Conservation (phyloP, 2,888 invertebrate species). For the Lasiommata megera region DNA sequence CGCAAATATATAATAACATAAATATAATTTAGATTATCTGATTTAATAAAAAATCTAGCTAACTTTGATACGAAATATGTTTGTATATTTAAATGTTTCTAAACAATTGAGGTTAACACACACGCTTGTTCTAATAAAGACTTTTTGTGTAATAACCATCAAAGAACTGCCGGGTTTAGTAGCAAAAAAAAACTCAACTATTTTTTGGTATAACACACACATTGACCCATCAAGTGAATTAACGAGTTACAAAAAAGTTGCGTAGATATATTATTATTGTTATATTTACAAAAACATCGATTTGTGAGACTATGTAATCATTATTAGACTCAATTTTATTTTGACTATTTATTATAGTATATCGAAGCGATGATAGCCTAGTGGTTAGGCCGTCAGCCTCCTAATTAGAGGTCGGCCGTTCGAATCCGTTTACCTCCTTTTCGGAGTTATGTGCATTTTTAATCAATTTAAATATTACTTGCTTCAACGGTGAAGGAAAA, state of each 20-base stretch:
- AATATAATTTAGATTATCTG: too few relatives aligned
- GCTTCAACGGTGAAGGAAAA: too few relatives aligned
- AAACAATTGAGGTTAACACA: background rate
- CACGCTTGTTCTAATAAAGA: background rate
- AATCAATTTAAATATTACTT: too few relatives aligned
- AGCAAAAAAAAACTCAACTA: slow-evolving; percentile 9
- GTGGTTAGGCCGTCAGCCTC: too few relatives aligned
- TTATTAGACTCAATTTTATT: background rate
- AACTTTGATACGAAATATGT: too few relatives aligned
- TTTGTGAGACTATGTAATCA: background rate
- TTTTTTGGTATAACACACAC: background rate
- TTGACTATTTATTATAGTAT: too few relatives aligned
- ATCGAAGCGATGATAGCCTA: too few relatives aligned
- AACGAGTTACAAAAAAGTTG: background rate
- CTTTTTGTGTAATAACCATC: slow-evolving; percentile 14
- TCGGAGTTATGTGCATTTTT: too few relatives aligned
- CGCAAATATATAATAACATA: background rate
- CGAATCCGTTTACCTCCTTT: too few relatives aligned
- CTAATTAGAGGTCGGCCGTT: too few relatives aligned
- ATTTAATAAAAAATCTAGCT: background rate
- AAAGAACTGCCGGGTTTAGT: slow-evolving; percentile 1
- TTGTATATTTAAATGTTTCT: background rate
- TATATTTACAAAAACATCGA: background rate
- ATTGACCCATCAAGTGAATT: slow-evolving; percentile 11
- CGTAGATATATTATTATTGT: background rate